Percentiles rank a stretch among this genome's conserved stretches.
These are phyloP conservation scores for Parochlus steinenii DNA, from an alignment of 2,888 invertebrate genomes.

Conservation along the genomic window DNA sequence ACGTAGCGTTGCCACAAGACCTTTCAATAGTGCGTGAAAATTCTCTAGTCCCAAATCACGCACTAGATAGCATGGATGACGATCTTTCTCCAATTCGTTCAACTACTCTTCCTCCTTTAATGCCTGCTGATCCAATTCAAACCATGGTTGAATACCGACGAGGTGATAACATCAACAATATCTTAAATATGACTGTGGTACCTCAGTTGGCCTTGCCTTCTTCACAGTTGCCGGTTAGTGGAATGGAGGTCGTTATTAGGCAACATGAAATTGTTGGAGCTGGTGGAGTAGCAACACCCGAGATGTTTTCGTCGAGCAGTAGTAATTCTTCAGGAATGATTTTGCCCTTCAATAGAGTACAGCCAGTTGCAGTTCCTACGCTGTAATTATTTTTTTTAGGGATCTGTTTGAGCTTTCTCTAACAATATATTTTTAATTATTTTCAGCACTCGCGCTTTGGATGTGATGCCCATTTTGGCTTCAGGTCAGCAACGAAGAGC, in stretches of 20 bases:
- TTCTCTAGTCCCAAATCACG: too few species aligned
- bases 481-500: not conserved
- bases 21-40: constrained; percentile 30
- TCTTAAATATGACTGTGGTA: not conserved
- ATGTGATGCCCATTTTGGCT: not conserved
- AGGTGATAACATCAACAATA: not conserved
- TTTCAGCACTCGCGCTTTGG: too few species aligned
- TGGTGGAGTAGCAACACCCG: constrained; percentile 17
- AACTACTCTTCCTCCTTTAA: constrained; percentile 3
- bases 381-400: too few species aligned
- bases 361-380: constrained; percentile 29
- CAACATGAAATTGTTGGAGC: constrained; percentile 16
- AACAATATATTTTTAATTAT: too few species aligned
- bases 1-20: constrained; percentile 31
- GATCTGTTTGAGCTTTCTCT: too few species aligned
- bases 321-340: constrained; percentile 24
- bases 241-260: constrained; percentile 30
- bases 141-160: constrained; percentile 13
- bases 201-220: constrained; percentile 9
- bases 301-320: constrained; percentile 28
- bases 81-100: constrained; percentile 9
- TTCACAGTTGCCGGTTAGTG: constrained; percentile 24
- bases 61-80: constrained; percentile 20
- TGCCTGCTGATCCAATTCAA: constrained; percentile 11
- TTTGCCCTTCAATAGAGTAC: constrained; percentile 29